Evolutionary conservation across 2,113 vertebrate genomes (phyloP).

Genomic region (Dicerorhinus sumatrensis): DNA sequence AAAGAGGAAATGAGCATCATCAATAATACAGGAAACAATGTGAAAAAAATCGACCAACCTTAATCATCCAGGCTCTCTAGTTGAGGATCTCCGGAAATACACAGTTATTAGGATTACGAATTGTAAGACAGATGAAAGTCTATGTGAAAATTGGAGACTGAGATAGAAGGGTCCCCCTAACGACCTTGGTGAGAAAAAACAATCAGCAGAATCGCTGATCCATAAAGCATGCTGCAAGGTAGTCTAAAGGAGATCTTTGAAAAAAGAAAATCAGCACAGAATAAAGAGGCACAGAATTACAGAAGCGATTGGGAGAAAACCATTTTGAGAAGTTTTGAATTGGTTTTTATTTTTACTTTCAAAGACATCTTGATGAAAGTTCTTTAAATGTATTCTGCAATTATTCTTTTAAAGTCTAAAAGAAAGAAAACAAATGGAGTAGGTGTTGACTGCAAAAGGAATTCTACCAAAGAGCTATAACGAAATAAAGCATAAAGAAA

Average conservation of each 20-base stretch:
- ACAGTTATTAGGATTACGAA: not conserved
- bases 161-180: slow-evolving; percentile 32
- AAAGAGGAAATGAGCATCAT: not conserved
- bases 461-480: not conserved
- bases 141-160: slow-evolving; percentile 35
- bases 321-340: slow-evolving; percentile 53
- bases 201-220: slow-evolving; percentile 70
- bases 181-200: slow-evolving; percentile 50
- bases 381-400: slow-evolving; percentile 30
- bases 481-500: not conserved
- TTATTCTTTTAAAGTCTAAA: slow-evolving; percentile 58
- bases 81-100: not conserved
- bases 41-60: not conserved
- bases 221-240: slow-evolving; percentile 59
- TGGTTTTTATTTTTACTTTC: slow-evolving; percentile 53
- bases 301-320: slow-evolving; percentile 40
- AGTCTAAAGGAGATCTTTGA: slow-evolving; percentile 50
- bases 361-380: slow-evolving; percentile 34
- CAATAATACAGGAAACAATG: not conserved
- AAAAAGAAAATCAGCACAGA: slow-evolving; percentile 56
- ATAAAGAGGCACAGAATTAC: slow-evolving; percentile 37
- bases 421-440: not conserved
- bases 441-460: not conserved
- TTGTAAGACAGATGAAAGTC: slow-evolving; percentile 41
- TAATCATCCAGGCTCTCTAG: not conserved